A percentile compares a stretch with the other conserved stretches of the same genome.
These are phyloP conservation scores for Lasaia peninsularis DNA, from an alignment of 1,140 invertebrate genomes.

Conservation along the genomic window DNA sequence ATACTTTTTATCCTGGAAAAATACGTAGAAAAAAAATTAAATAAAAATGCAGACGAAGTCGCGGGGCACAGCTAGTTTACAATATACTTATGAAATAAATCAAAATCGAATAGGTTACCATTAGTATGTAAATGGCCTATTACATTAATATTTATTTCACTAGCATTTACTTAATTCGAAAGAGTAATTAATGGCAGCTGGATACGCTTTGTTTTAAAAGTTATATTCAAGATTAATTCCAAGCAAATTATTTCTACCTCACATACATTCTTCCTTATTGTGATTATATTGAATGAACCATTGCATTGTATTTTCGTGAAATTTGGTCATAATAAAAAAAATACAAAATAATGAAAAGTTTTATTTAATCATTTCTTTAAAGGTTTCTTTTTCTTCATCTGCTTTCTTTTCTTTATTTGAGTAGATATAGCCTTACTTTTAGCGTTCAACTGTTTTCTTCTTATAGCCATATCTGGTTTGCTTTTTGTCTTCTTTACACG, in stretches of 20 bases:
- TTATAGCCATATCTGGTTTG: slow-evolving; percentile 61
- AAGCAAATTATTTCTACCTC: slow-evolving; percentile 3
- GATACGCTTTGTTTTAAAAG: not conserved
- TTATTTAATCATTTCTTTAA: slow-evolving; percentile 34
- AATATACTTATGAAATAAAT: too few relatives aligned
- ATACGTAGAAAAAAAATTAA: too few relatives aligned
- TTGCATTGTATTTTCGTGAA: not conserved
- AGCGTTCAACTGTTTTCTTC: slow-evolving; percentile 70
- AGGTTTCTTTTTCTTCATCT: slow-evolving; percentile 57
- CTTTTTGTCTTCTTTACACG: slow-evolving; percentile 44
- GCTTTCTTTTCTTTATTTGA: slow-evolving; percentile 70
- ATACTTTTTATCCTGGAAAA: too few relatives aligned
- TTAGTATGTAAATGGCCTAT: too few relatives aligned
- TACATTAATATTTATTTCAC: too few relatives aligned
- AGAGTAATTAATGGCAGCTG: not conserved
- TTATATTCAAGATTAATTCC: not conserved
- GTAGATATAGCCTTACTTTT: slow-evolving; percentile 64
- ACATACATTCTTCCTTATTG: not conserved
- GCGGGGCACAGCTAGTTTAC: too few relatives aligned
- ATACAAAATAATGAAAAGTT: slow-evolving; percentile 19
- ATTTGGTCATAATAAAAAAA: slow-evolving; percentile 20
- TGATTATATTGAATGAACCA: not conserved
- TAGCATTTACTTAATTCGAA: too few relatives aligned
- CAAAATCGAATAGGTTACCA: too few relatives aligned
- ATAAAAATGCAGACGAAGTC: too few relatives aligned